Evolutionary conservation across 1,140 invertebrate genomes (phyloP), one percentile per base, ranked within the genome.

Genomic region (Drosophila novamexicana): DNA sequence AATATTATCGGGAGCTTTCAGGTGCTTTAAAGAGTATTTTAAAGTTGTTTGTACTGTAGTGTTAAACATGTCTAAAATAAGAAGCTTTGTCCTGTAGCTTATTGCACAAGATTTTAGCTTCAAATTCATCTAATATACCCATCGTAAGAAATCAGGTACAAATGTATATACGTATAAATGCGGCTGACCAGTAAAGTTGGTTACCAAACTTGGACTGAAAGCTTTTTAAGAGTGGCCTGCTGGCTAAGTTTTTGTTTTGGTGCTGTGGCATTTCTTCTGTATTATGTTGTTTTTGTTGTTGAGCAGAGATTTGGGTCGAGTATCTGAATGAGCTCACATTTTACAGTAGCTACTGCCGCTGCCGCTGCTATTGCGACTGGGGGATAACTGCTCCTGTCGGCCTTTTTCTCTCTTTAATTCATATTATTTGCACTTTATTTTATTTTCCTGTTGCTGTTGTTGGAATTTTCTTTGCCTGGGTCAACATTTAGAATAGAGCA

Each of bases 191-290:
- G 53, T 39, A 59, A 58, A 61, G 71, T 69, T 69, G 54, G 66
- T 69, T 37, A 69, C 50, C 53, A 67, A 63, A 64, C 53, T 81
- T 75, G 54, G 40, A 22, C 49, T 69, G 58, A 62, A 74, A 50
- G 57, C 50, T 69, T 49, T 52, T 37, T 58, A 62, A 39, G 58
- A 63, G 56, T 18, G 40, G 59, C 44, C 62, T 50, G 54, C 45
- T 29, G 45, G 42, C 61, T 44, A 37, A 61, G 45, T 71, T 81
- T 58, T 62, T 56, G 61, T 56, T 68, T 77, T 62, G 71, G 57
- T 77, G 65, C 81, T 78, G 63, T 86, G 81, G 79, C 76, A 79
- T 80, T 89, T 82, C 74, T 77, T 77, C 63, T 29, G 36, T n/a
- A 44, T 49, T 29, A 16, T 57, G 36, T 10, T 61, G 22, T 2